phyloP scores from a whole-genome alignment of 2,888 invertebrate genomes.

The Drosophila fulvimacula region DNA sequence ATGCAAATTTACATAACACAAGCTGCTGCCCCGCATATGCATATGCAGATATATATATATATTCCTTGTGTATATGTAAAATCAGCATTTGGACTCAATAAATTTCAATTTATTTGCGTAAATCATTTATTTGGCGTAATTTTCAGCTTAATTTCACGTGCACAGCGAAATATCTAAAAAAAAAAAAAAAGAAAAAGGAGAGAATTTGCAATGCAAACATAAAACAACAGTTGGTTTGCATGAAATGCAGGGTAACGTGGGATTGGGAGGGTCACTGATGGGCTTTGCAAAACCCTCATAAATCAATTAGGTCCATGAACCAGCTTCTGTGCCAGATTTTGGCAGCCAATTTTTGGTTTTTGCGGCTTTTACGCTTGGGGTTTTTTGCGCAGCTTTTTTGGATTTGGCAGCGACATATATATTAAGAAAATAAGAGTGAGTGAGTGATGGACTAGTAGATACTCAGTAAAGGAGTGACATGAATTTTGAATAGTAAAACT shows the following conservation, averaged over 20 bases:
- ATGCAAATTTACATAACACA: constrained; percentile 72
- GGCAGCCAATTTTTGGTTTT: constrained; percentile 75
- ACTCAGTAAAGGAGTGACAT: too few relatives aligned
- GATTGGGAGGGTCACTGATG: neutral
- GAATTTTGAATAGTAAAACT: too few relatives aligned
- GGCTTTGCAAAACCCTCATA: constrained; percentile 71
- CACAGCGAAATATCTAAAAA: constrained; percentile 41
- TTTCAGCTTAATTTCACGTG: constrained; percentile 81
- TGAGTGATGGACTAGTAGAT: constrained; percentile 6
- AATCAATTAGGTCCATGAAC: constrained; percentile 82
- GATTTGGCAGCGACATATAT: constrained; percentile 26
- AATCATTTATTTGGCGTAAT: constrained; percentile 84
- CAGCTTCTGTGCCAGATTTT: constrained; percentile 66
- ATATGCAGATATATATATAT: constrained; percentile 4
- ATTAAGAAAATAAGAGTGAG: constrained; percentile 13
- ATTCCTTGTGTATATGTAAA: constrained; percentile 1
- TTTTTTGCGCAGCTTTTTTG: constrained; percentile 29
- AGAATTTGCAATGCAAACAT: constrained; percentile 30
- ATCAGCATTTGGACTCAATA: constrained; percentile 70
- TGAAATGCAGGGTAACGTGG: neutral
- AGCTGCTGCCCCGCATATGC: constrained; percentile 59
- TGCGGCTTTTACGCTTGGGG: constrained; percentile 67
- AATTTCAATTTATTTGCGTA: constrained; percentile 84
- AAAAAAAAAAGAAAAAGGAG: constrained; percentile 32
- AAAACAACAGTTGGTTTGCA: constrained; percentile 31